Base-by-base conservation (phyloP, 2,888 invertebrate genomes). In the Biston stratarius region DNA sequence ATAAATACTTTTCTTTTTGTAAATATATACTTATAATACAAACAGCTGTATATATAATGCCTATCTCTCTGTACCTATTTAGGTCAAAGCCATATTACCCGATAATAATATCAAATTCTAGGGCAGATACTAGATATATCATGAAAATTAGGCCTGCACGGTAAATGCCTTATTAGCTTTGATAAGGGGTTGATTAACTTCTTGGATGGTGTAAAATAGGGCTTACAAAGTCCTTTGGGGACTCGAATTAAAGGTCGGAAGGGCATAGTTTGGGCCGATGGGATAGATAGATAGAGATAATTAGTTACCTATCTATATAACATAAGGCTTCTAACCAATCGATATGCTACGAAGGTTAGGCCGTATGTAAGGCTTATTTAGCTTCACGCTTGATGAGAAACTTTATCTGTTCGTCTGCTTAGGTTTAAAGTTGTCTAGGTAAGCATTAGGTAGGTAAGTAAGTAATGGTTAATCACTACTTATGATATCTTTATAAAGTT, bases 181-280 rank as follows among this genome's bases (percentile, higher is more conserved):
- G 64, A 56, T 55, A 65, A 56, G 55, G 64, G 60, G 38, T 61
- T 66, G 65, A 66, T 66, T 66, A 64, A 61, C 45, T 61, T 57
- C 45, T 59, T 59, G 47, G 48, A 14, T 33, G 60, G 57, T 61
- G 61, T 38, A 66, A 57, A 57, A 55, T 61, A 51, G 42, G 61
- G 45, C 51, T 57, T 51, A 11, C 8, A 38, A 48, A 57, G 51
- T 44, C 45, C 44, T 51, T 49, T 44, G 51, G 59, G 49, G 55
- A 55, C 48, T 36, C 45, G 15, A 58, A 64, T 47, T 47, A 24
- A 33, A 53, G 53, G 47, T 34, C 48, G 44, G 38, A 42, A 48
- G 62, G 55, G 36, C 34, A 55, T 53, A 48, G 62, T 53, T 42
- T 55, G 15, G 40, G 14, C 24, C 45, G 57, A 47, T 47, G 14